These are phyloP conservation scores for Eclectus roratus DNA, from an alignment of 2,113 vertebrate genomes.

Conservation along the genomic window DNA sequence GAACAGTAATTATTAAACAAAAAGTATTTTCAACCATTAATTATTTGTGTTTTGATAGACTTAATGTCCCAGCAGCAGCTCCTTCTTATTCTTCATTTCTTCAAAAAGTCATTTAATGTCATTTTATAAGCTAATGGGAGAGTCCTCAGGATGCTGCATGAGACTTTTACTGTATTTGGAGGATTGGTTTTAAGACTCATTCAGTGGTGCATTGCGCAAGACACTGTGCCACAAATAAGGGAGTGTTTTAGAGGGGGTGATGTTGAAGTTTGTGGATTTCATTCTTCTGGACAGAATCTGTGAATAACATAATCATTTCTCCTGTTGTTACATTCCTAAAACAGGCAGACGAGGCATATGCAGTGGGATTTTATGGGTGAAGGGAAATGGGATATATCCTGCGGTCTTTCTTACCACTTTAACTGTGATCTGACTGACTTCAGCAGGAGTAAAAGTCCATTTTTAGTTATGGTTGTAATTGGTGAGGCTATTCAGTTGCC, in stretches of 20 bases:
- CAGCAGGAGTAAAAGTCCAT: neutral
- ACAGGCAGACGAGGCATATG: neutral
- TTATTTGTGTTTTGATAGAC: slow-evolving; percentile 73
- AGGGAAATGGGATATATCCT: neutral
- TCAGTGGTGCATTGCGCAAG: neutral
- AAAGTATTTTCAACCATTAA: slow-evolving; percentile 74
- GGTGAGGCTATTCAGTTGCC: neutral
- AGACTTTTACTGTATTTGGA: slow-evolving; percentile 17
- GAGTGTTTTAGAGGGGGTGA: neutral
- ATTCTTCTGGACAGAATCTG: neutral
- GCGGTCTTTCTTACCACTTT: neutral
- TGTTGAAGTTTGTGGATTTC: neutral
- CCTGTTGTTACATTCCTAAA: neutral
- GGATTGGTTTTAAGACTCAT: neutral
- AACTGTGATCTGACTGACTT: neutral
- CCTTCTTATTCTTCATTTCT: slow-evolving; percentile 41
- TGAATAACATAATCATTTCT: neutral
- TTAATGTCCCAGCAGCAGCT: slow-evolving; percentile 57
- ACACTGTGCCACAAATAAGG: neutral
- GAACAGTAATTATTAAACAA: slow-evolving; percentile 80
- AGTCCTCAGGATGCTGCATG: neutral
- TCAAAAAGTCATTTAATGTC: slow-evolving; percentile 60
- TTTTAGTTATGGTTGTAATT: neutral
- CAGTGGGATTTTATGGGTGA: neutral
- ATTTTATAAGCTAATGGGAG: slow-evolving; percentile 27